Conservation (phyloP, 2,797 vertebrate genomes). For the Sarcoramphus papa region DNA sequence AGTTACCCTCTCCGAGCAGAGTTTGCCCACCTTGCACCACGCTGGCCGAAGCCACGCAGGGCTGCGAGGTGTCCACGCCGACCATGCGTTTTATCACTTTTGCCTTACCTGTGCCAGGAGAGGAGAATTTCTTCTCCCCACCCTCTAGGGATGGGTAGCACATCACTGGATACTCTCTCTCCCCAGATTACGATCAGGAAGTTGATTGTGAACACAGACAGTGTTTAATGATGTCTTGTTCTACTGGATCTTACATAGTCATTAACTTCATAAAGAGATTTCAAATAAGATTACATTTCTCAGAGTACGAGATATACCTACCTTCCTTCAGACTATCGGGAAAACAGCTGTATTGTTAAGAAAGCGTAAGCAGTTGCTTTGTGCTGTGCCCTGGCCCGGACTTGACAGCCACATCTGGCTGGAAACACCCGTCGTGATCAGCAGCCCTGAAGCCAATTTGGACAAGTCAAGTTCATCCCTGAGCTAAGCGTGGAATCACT, state of each 20-base stretch:
- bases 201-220: not conserved
- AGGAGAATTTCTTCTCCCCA: not conserved
- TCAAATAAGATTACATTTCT: not conserved
- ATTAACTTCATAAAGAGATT: slow-evolving; percentile 36
- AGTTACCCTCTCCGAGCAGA: not conserved
- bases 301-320: not conserved
- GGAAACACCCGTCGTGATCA: rapidly evolving
- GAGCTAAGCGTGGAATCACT: not conserved
- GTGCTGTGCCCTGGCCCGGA: not conserved
- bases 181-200: slow-evolving; percentile 66
- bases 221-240: slow-evolving; percentile 31
- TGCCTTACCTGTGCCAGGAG: not conserved
- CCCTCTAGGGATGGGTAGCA: not conserved
- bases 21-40: not conserved
- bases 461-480: not conserved
- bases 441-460: not conserved
- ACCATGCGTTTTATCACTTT: not conserved
- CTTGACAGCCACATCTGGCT: not conserved
- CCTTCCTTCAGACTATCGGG: not conserved
- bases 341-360: not conserved
- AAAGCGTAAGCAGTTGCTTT: not conserved
- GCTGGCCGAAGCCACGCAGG: rapidly evolving
- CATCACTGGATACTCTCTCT: slow-evolving; percentile 1
- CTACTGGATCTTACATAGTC: slow-evolving; percentile 8
- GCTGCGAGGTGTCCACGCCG: not conserved